These are phyloP conservation scores for Aproaerema taeniolella DNA, from an alignment of 2,888 invertebrate species.

Conservation along the genomic window DNA sequence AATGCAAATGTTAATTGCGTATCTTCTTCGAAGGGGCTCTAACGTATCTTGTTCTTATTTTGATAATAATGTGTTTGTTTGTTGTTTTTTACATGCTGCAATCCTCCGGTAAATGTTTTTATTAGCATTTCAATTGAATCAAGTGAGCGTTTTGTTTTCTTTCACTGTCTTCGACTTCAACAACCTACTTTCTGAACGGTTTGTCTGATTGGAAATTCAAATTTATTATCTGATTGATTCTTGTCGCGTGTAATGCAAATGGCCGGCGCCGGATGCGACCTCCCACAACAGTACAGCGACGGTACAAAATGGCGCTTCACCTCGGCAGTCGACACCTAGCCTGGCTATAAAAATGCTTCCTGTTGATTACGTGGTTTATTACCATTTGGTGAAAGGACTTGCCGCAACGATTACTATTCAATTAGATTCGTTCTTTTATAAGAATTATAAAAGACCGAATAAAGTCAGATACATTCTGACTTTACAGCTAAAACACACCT, in stretches of 20 bases:
- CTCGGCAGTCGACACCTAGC: conserved; percentile 29
- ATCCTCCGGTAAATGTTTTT: not conserved
- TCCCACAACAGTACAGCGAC: conserved; percentile 61
- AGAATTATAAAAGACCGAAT: too few species aligned
- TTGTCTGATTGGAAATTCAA: not conserved
- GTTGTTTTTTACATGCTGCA: too few species aligned
- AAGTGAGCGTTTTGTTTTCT: too few species aligned
- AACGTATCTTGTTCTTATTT: not conserved
- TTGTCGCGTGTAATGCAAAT: conserved; percentile 67
- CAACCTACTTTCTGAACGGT: not conserved
- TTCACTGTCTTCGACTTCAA: too few species aligned
- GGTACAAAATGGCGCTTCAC: conserved; percentile 70
- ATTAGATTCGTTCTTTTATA: too few species aligned
- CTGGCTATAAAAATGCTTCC: conserved; percentile 31
- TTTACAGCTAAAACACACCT: too few species aligned
- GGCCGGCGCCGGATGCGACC: conserved; percentile 74
- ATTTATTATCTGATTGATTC: conserved; percentile 46
- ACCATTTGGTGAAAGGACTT: too few species aligned
- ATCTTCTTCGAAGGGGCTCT: not conserved
- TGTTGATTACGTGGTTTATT: conserved; percentile 54
- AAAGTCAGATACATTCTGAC: too few species aligned
- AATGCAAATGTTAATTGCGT: conserved; percentile 25
- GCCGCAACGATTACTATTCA: too few species aligned
- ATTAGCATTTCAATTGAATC: too few species aligned
- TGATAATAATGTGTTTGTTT: too few species aligned